Percentiles rank a stretch among this genome's conserved stretches.
These are phyloP conservation scores for Frankliniella intonsa DNA, from an alignment of 2,888 invertebrate genomes.

Conservation along the genomic window DNA sequence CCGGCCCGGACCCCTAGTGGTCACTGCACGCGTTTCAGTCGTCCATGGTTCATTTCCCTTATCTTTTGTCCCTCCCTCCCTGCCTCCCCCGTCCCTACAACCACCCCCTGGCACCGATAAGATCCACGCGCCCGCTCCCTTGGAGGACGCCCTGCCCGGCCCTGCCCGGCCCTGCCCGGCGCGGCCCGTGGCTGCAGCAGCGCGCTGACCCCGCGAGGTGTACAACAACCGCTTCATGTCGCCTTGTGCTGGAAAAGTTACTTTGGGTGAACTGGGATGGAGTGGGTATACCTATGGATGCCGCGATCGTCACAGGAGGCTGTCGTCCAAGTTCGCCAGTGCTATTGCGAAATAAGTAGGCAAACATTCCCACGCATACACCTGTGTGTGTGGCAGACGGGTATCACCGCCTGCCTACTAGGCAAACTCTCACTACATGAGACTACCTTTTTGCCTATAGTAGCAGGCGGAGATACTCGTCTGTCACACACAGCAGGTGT, in stretches of 20 bases:
- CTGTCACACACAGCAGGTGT: too few relatives aligned
- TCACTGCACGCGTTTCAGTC: constrained; percentile 18
- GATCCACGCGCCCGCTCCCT: not conserved
- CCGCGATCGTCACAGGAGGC: not conserved
- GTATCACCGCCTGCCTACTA: too few relatives aligned
- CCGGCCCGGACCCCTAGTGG: constrained; percentile 38
- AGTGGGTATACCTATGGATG: not conserved
- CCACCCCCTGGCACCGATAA: not conserved
- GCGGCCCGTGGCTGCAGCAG: not conserved
- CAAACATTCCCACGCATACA: too few relatives aligned
- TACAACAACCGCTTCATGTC: not conserved
- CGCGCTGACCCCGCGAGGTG: not conserved
- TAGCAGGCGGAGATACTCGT: too few relatives aligned
- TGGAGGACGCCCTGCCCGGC: not conserved
- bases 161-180: not conserved
- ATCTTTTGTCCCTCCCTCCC: constrained; percentile 34
- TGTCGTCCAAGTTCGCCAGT: not conserved
- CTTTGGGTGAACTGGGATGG: not conserved
- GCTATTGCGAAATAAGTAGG: too few relatives aligned
- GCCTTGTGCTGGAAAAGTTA: not conserved
- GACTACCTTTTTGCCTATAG: too few relatives aligned
- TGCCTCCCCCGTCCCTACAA: constrained; percentile 31
- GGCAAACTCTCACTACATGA: too few relatives aligned
- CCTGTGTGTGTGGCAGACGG: too few relatives aligned
- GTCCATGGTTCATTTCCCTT: constrained; percentile 12